Conservation (phyloP, 1,140 invertebrate species). For the Drosophila asahinai region DNA sequence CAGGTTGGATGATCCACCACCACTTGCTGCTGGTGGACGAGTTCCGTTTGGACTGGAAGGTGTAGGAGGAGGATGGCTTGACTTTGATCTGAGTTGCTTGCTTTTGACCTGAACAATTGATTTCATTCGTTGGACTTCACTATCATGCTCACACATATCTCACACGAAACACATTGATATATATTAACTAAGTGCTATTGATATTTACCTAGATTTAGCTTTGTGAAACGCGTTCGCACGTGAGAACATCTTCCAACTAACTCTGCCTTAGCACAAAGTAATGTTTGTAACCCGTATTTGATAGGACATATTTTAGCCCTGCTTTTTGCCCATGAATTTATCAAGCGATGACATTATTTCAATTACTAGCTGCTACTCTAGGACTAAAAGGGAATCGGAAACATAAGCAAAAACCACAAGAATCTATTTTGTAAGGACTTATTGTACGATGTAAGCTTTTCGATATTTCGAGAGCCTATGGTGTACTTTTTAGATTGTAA, state of each 20-base stretch:
- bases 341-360: constrained; percentile 35
- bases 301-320: constrained; percentile 50
- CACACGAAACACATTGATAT: constrained; percentile 63
- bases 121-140: constrained; percentile 37
- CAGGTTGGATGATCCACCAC: constrained; percentile 86
- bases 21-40: constrained; percentile 86
- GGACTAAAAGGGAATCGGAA: constrained; percentile 14
- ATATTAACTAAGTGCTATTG: constrained; percentile 67
- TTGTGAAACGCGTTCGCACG: constrained; percentile 40
- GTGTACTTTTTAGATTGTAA: constrained; percentile 58
- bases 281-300: constrained; percentile 56
- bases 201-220: constrained; percentile 59
- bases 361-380: constrained; percentile 40
- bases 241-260: constrained; percentile 77
- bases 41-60: constrained; percentile 85
- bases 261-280: constrained; percentile 77
- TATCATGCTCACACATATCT: constrained; percentile 72
- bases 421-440: constrained; percentile 73
- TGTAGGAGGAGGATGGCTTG: constrained; percentile 44
- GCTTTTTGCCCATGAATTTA: constrained; percentile 50
- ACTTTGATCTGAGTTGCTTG: constrained; percentile 52
- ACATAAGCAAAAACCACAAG: constrained; percentile 15
- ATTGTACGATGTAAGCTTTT: constrained; percentile 28
- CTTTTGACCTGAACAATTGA: constrained; percentile 33
- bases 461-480: constrained; percentile 50